Evolutionary conservation across 2,888 invertebrate genomes (phyloP), one percentile per base, ranked within the genome.

Genomic region (Cartodere bifasciata): DNA sequence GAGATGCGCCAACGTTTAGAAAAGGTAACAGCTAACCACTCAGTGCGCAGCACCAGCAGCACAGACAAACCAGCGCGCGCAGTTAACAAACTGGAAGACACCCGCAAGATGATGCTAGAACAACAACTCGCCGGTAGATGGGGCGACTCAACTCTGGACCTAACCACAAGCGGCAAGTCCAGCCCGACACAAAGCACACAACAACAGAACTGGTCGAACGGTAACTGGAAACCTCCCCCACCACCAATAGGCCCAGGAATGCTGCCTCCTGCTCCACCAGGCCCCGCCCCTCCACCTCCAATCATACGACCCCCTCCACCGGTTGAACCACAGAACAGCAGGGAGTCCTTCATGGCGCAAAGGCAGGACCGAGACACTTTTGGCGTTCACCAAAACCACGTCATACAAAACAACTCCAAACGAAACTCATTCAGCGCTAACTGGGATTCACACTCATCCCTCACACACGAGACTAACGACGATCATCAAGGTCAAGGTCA

Each of bases 1-100:
- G 90, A 91, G 62, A 91, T 91, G 90, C 71, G 87, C 9, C 83
- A 86, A 49, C 70, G 90, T 39, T 56, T 91, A 36, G 91, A 91
- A 55, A 74, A 82, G 53, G 87, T 90, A 0, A 90, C 88, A 0
- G 83, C 87, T 0, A 85, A 83, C 45, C 87, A 88, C 55, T 87
- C 86, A 2, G 79, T 88, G 0, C 67, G 87, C 13, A 78, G 75
- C 1, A 81, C 82, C 7, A 72, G 80, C 4, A 80, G 81, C 10
- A 46, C 53, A 1, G 83, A 85, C 43, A 75, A 75, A 38, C 68
- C 69, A 3, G 74, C 79, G 2, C 67, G 81, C 1, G 71, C 75
- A 0, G 78, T 87, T 28, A 73, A 71, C 42, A 86, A 90, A 52
- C 59, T 91, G 22, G 87, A 88, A 53, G 86, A 87, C 40, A 84